Conservation (phyloP, 2,797 vertebrate species). For the Sardinella longiceps region DNA sequence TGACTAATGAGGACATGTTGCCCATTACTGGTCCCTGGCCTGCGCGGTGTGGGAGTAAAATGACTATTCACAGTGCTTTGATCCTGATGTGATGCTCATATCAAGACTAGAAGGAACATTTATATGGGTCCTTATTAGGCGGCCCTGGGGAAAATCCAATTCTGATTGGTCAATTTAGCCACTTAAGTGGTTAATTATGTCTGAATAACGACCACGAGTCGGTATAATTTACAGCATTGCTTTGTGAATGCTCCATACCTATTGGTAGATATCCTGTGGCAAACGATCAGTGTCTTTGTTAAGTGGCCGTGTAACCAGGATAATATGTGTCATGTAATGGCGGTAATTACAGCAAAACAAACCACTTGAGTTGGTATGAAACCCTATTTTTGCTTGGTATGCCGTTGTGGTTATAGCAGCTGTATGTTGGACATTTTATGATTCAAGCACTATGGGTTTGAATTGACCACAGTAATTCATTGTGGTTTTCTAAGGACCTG, state of each 20-base stretch:
- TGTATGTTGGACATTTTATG: neutral
- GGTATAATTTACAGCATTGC: neutral
- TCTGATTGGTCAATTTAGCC: slow-evolving; percentile 10
- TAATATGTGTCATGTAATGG: neutral
- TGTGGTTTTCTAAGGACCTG: neutral
- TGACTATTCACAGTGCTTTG: neutral
- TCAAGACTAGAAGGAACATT: neutral
- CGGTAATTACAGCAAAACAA: neutral
- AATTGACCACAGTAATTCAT: neutral
- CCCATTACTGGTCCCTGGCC: neutral
- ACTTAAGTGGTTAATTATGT: slow-evolving; percentile 6
- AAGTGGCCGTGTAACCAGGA: neutral
- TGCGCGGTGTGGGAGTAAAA: neutral
- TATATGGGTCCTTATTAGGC: neutral
- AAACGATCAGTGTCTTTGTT: slow-evolving; percentile 1
- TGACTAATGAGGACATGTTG: neutral
- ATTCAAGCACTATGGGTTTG: neutral
- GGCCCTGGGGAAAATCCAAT: neutral
- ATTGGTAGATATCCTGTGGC: neutral
- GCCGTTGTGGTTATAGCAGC: neutral
- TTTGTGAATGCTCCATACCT: neutral
- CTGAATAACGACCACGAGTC: neutral
- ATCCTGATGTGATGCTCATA: neutral
- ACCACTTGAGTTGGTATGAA: neutral
- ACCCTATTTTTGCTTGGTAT: neutral